Evolutionary conservation across 2,888 invertebrate species (phyloP), one percentile per base, ranked within the genome.

Genomic region (Drosophila anceps): DNA sequence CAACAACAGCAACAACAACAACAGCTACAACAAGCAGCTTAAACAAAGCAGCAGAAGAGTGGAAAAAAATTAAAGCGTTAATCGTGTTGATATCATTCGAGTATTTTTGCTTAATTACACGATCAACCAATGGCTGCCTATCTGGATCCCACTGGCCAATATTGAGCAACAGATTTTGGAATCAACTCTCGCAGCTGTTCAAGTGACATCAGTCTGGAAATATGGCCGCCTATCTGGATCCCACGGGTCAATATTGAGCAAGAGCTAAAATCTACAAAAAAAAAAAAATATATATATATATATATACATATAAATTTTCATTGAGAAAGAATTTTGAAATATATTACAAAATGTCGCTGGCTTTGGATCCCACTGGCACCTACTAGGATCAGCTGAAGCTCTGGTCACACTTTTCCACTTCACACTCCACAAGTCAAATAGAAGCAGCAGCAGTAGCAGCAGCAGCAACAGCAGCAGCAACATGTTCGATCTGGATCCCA

Each of bases 121-220:
- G 70, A 69, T 76, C 86, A 51, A 58, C 75, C 77, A 91, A 84
- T 91, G 92, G 92, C 93, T 82, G 72, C 79, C 66, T 85, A 90
- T 77, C 90, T 93, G 89, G 93, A 93, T 88, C 93, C 93, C 73
- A 93, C 93, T 81, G 93, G 93, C 74, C 93, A 93, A 76, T 93
- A 93, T 76, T 93, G 20, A 48, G 29, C 15, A 53, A 82, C 54
- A 37, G 54, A n/a, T 63, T 41, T 41, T 46, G 29, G 15, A 1
- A 55, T n/a, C 18, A 5, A 39, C 27, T 12, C 15, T 9, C 13
- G 4, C 24, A 35, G 20, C 18, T 43, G 6, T 29, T 29, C 9
- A 33, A n/a, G 55, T 24, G n/a, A 61, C 29, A 20, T 50, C n/a
- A 44, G 35, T 18, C 48, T 24, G 10, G 12, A 60, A 84, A 78